phyloP scores from a whole-genome alignment of 2,888 invertebrate genomes.

The Ophioninae sp. region DNA sequence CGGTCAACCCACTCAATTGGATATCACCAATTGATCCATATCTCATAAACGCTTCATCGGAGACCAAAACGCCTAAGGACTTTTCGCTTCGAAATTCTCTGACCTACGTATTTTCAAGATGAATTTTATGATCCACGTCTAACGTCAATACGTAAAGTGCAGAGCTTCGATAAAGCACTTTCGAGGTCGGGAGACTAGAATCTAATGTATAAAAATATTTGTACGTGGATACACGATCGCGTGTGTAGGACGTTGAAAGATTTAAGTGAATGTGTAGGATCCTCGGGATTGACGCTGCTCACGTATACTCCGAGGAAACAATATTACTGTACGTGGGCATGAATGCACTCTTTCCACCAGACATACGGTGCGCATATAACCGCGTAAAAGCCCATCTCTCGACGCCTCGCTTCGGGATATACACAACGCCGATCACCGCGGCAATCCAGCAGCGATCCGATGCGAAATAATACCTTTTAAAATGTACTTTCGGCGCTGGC shows the following conservation, averaged over 20 bases:
- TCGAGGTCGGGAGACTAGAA: slow-evolving; percentile 28
- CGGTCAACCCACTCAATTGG: no score
- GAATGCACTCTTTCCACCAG: slow-evolving; percentile 42
- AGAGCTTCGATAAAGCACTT: slow-evolving; percentile 43
- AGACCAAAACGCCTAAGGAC: no score
- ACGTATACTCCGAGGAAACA: slow-evolving; percentile 5
- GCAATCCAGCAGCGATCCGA: slow-evolving; percentile 53
- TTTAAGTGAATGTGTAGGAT: slow-evolving; percentile 54
- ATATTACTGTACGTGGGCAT: slow-evolving; percentile 25
- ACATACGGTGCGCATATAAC: slow-evolving; percentile 48
- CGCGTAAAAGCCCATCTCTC: slow-evolving; percentile 48
- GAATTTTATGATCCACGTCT: neutral
- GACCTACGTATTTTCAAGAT: no score
- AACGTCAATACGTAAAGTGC: neutral
- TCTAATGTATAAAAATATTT: neutral
- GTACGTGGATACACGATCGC: neutral
- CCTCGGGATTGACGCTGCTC: slow-evolving; percentile 42
- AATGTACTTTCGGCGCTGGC: slow-evolving; percentile 52
- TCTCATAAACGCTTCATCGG: no score
- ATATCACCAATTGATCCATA: no score
- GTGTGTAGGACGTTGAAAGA: slow-evolving; percentile 31
- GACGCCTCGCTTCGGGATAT: slow-evolving; percentile 38
- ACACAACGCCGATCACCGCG: slow-evolving; percentile 34
- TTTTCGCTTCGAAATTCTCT: no score
- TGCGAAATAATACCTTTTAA: slow-evolving; percentile 58